phyloP scores from a whole-genome alignment of 2,113 vertebrate genomes.

The Prietella phreatophila region DNA sequence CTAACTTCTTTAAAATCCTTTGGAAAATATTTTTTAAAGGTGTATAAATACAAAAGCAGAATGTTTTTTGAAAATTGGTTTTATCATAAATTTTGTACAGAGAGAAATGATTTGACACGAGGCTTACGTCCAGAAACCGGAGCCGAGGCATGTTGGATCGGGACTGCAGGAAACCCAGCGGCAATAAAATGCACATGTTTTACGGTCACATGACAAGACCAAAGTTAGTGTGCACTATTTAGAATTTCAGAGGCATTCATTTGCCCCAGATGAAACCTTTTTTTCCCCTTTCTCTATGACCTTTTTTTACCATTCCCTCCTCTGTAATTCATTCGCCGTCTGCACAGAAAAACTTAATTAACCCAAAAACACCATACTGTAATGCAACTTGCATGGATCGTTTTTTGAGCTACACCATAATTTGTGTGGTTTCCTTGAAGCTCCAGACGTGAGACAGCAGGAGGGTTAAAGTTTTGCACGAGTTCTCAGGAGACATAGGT shows the following conservation, averaged over 20 bases:
- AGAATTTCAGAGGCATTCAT: constrained; percentile 22
- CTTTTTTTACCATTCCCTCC: constrained; percentile 35
- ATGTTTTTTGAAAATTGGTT: background rate
- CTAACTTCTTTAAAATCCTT: background rate
- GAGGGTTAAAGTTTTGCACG: background rate
- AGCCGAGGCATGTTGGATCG: constrained; percentile 14
- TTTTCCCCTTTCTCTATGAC: background rate
- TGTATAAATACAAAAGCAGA: background rate
- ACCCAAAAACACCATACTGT: background rate
- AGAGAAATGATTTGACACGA: constrained; percentile 13
- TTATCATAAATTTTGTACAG: constrained; percentile 12
- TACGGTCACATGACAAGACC: constrained; percentile 5
- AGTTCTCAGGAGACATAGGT: constrained; percentile 66
- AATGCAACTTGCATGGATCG: background rate
- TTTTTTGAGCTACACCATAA: constrained; percentile 16
- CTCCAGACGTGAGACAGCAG: background rate
- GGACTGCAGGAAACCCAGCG: constrained; percentile 14
- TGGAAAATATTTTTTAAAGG: background rate
- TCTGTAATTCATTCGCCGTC: constrained; percentile 20
- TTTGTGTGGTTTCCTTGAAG: constrained; percentile 18
- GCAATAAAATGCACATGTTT: constrained; percentile 13
- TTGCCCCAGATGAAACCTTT: constrained; percentile 19
- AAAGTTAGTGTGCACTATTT: constrained; percentile 9
- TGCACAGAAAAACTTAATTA: background rate
- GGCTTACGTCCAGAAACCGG: constrained; percentile 9